A percentile compares a stretch with the other conserved stretches of the same genome.
Conservation (phyloP, 2,113 vertebrate genomes). For the Delphinus delphis region DNA sequence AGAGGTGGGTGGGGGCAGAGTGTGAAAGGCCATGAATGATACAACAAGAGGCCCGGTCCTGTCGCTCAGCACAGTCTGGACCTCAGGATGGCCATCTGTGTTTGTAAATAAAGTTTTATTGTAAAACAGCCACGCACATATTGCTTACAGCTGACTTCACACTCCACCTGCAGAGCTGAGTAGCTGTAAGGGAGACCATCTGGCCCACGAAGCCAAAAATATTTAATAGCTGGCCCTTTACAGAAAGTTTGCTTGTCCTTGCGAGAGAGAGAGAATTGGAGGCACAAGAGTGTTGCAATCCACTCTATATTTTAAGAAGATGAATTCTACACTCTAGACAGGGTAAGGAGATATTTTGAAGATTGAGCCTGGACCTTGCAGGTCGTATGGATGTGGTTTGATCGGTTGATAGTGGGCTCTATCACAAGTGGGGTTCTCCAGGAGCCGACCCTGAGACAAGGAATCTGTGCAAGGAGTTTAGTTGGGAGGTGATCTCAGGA, state of each 20-base stretch:
- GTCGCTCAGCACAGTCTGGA: background rate
- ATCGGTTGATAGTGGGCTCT: background rate
- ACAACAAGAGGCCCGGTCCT: background rate
- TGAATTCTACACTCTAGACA: background rate
- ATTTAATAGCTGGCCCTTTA: background rate
- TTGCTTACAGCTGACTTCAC: background rate
- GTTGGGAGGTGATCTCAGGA: background rate
- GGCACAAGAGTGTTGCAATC: no score
- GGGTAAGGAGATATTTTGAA: background rate
- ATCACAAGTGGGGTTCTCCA: background rate
- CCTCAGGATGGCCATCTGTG: background rate
- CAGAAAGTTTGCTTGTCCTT: background rate
- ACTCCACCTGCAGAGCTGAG: background rate
- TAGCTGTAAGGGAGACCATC: background rate
- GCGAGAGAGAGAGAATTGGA: background rate
- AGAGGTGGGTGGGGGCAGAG: background rate
- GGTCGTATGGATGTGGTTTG: background rate
- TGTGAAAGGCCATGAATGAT: background rate
- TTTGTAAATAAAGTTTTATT: conserved; percentile 24
- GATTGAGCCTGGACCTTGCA: background rate
- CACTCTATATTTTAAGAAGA: background rate
- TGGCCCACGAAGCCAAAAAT: background rate
- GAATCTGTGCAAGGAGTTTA: background rate
- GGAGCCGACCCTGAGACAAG: background rate
- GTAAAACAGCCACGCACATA: background rate